Percentiles rank a stretch among this genome's conserved stretches.
Conservation (phyloP, 2,888 invertebrate genomes). For the Drosophila mayaguana region DNA sequence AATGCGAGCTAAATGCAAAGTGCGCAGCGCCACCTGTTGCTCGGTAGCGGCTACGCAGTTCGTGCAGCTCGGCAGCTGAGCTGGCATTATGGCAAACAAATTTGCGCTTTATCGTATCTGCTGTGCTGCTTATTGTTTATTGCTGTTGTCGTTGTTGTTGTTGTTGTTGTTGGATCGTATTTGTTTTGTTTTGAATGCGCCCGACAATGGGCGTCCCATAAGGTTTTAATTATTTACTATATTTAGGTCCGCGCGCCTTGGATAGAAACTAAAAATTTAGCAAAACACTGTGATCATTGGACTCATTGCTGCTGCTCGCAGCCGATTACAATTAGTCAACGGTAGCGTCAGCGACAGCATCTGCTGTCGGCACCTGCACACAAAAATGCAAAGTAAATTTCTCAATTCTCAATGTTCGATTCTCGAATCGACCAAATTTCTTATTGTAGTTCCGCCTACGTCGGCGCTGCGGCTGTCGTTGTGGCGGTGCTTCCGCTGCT, state of each 20-base stretch:
- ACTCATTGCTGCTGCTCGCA: slow-evolving; percentile 14
- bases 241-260: slow-evolving; percentile 55
- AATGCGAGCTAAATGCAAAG: not conserved
- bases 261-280: slow-evolving; percentile 22
- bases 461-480: slow-evolving; percentile 19
- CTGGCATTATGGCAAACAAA: slow-evolving; percentile 26
- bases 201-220: slow-evolving; percentile 34
- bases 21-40: slow-evolving; percentile 12
- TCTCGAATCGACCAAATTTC: slow-evolving; percentile 58
- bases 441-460: slow-evolving; percentile 62
- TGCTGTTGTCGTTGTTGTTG: not conserved
- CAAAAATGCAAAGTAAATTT: slow-evolving; percentile 50
- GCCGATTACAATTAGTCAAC: slow-evolving; percentile 44
- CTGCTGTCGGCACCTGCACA: slow-evolving; percentile 53
- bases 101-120: not conserved
- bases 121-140: not conserved
- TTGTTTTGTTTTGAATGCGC: slow-evolving; percentile 29
- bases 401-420: slow-evolving; percentile 38
- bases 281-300: slow-evolving; percentile 8
- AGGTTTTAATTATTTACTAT: slow-evolving; percentile 64
- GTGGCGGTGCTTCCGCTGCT: slow-evolving; percentile 36
- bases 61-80: slow-evolving; percentile 4
- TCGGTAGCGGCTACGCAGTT: slow-evolving; percentile 16
- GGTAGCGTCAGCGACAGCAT: slow-evolving; percentile 7
- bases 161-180: not conserved